Base-by-base conservation (phyloP, 2,113 vertebrate species). In the Chlorocebus sabaeus region DNA sequence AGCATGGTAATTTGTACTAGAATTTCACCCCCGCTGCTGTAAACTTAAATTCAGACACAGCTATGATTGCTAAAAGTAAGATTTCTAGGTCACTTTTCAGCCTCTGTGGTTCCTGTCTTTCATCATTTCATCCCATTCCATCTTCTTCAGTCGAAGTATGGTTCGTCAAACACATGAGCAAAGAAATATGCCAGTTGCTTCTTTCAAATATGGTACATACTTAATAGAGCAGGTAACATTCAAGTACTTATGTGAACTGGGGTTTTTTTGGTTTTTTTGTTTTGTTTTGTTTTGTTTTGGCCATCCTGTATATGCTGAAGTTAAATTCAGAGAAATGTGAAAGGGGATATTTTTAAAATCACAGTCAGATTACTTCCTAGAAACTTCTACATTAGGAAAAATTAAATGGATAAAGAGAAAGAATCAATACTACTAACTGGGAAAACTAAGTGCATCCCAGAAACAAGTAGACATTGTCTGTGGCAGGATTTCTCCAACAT, bases 1-100 rank as follows among this genome's bases (percentile, higher is more conserved):
- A 98, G 98, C 98, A 98, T 98, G 99, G 98, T 98, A 99, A 99
- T 99, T 99, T 99, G 98, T 98, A 97, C 98, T 98, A 95, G 98
- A 98, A 99, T 99, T 99, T 99, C 98, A 98, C 98, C 97, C 99
- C 98, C 1, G 98, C 99, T 99, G 98, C 98, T 98, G 95, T 98
- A 98, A 98, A 98, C 98, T 98, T 98, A 97, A 98, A 98, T 98
- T 98, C 98, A 55, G 98, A 98, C 98, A 98, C 97, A 98, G 98
- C 98, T 97, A 97, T 98, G 98, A 98, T 98, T 98, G 98, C 98
- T 97, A 98, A 99, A 99, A 99, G 99, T 98, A 98, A 98, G 98
- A 99, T 98, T 99, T 98, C 98, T 98, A 98, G 98, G 98, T 99
- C 98, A 98, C 96, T 98, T 97, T 98, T 98, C 97, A 95, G 97